Evolutionary conservation across 2,797 vertebrate species (phyloP).

Genomic region (Thaleichthys pacificus): DNA sequence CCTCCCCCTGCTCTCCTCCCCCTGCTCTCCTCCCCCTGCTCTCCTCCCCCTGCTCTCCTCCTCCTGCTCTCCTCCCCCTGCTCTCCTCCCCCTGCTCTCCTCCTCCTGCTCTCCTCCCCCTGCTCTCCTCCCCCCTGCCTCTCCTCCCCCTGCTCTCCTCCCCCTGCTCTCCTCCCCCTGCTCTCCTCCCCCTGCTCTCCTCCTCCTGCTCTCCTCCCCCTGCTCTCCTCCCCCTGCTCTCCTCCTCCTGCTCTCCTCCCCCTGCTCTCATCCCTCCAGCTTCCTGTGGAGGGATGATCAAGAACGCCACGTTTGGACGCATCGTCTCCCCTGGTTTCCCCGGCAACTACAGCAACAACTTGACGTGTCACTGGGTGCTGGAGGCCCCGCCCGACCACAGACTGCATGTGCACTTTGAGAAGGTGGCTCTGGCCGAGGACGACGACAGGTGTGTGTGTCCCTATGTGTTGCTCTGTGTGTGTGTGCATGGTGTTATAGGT

Average conservation of each 20-base stretch:
- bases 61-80: too few relatives aligned
- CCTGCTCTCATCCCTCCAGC: conserved; percentile 41
- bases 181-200: too few relatives aligned
- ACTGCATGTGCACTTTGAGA: conserved; percentile 96
- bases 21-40: conserved; percentile 29
- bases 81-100: too few relatives aligned
- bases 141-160: too few relatives aligned
- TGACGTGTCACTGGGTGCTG: conserved; percentile 96
- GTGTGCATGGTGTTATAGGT: conserved; percentile 4
- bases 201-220: neutral
- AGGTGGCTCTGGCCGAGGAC: conserved; percentile 94
- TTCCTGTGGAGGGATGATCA: conserved; percentile 88
- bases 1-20: too few relatives aligned
- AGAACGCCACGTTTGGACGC: conserved; percentile 90
- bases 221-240: neutral
- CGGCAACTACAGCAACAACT: conserved; percentile 97
- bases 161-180: too few relatives aligned
- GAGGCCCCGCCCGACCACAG: conserved; percentile 86
- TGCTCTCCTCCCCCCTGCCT: too few relatives aligned
- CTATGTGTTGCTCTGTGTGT: neutral
- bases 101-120: too few relatives aligned
- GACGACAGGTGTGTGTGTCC: conserved; percentile 83
- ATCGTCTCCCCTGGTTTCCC: conserved; percentile 93
- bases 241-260: conserved; percentile 12
- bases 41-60: neutral